Evolutionary conservation across 2,113 vertebrate genomes (phyloP).

Genomic region (Lophochroa leadbeateri): DNA sequence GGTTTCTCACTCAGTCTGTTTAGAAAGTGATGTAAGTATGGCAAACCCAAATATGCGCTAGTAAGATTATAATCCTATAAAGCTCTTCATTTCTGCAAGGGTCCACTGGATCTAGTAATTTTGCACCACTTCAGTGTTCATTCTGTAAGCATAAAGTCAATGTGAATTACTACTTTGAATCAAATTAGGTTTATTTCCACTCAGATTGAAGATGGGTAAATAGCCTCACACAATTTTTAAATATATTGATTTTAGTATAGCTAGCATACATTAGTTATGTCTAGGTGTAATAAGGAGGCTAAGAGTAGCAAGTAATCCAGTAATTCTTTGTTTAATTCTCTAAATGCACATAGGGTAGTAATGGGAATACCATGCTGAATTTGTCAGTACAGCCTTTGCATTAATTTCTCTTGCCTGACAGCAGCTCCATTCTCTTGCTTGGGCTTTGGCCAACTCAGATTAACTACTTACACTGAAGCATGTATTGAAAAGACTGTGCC

Average conservation of each 20-base stretch:
- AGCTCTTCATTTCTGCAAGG: background rate
- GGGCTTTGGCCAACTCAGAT: slow-evolving; percentile 14
- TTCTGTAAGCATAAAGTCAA: background rate
- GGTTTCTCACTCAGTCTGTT: background rate
- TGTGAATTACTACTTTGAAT: background rate
- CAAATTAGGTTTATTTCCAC: background rate
- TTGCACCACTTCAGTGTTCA: background rate
- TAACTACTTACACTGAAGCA: background rate
- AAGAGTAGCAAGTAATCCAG: background rate
- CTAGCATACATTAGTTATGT: background rate
- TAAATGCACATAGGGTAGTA: background rate
- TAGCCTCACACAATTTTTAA: background rate
- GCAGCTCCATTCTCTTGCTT: background rate
- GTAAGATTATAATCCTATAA: background rate
- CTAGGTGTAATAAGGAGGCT: background rate
- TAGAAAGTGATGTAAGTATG: background rate
- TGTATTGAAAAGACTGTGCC: background rate
- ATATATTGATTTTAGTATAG: background rate
- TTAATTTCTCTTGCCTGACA: background rate
- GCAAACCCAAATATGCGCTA: background rate
- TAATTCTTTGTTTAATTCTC: background rate
- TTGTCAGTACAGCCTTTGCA: background rate
- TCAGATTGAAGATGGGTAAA: background rate
- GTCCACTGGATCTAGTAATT: background rate
- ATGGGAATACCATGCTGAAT: background rate